phyloP scores from a whole-genome alignment of 1,140 invertebrate genomes.

The Oncopodura yosiiana region DNA sequence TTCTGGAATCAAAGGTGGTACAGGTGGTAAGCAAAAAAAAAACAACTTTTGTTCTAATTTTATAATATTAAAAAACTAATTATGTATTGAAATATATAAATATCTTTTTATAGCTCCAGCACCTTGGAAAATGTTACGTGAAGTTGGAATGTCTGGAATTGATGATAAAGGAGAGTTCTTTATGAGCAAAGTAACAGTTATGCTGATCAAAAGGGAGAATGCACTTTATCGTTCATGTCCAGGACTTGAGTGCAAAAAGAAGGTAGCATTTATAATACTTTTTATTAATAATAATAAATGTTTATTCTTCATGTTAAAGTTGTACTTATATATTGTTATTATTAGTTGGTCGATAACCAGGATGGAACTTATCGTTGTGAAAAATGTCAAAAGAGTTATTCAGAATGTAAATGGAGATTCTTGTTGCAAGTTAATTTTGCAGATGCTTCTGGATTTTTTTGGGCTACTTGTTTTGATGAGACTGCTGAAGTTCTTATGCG shows the following conservation, averaged over 20 bases:
- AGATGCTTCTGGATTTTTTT: slow-evolving; percentile 69
- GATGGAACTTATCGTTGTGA: slow-evolving; percentile 87
- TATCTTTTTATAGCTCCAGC: slow-evolving; percentile 8
- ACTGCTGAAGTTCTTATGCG: slow-evolving; percentile 70
- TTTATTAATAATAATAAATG: background rate
- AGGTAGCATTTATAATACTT: slow-evolving; percentile 45
- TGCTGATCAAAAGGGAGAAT: slow-evolving; percentile 63
- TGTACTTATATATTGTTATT: slow-evolving; percentile 5
- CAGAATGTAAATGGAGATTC: slow-evolving; percentile 76
- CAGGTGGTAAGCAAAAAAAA: slow-evolving; percentile 11
- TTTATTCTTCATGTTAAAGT: slow-evolving; percentile 2
- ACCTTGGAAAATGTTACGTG: slow-evolving; percentile 56
- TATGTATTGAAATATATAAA: background rate
- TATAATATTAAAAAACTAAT: background rate
- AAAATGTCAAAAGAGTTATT: slow-evolving; percentile 76
- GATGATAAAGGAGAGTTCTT: slow-evolving; percentile 69
- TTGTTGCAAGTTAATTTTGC: slow-evolving; percentile 63
- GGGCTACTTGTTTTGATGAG: slow-evolving; percentile 84
- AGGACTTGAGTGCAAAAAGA: slow-evolving; percentile 78
- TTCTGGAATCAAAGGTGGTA: slow-evolving; percentile 43
- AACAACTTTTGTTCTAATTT: background rate
- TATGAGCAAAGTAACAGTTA: slow-evolving; percentile 56
- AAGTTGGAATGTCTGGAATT: slow-evolving; percentile 54
- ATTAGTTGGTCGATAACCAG: slow-evolving; percentile 62
- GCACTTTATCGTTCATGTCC: slow-evolving; percentile 84